phyloP scores from a whole-genome alignment of 2,113 vertebrate genomes.

The Bungarus multicinctus region DNA sequence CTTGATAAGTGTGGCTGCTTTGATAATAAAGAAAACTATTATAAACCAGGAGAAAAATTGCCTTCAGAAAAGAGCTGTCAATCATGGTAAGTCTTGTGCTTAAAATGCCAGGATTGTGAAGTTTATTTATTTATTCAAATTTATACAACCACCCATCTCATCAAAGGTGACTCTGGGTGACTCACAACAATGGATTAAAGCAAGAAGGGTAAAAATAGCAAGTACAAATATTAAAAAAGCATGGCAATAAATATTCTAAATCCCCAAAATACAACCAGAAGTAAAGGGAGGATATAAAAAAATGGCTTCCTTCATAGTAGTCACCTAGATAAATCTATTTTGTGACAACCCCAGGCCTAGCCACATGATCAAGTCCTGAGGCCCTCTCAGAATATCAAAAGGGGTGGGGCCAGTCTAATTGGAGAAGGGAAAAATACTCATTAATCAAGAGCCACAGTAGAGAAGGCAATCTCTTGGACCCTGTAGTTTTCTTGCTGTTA shows the following conservation, averaged over 20 bases:
- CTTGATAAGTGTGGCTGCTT: slow-evolving; percentile 74
- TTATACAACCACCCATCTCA: not conserved
- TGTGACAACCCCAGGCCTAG: not conserved
- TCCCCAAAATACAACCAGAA: not conserved
- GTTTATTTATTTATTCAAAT: slow-evolving; percentile 10
- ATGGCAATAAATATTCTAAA: not conserved
- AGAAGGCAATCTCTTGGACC: not conserved
- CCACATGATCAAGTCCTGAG: not conserved
- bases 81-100: slow-evolving; percentile 75
- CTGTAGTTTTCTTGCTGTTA: not conserved
- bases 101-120: not conserved
- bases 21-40: slow-evolving; percentile 70
- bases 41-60: slow-evolving; percentile 62
- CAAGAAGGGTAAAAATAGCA: not conserved
- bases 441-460: not conserved
- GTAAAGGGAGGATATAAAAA: not conserved
- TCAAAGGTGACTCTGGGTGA: not conserved
- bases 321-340: not conserved
- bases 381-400: not conserved
- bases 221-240: not conserved
- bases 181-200: not conserved
- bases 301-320: not conserved
- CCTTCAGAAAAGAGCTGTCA: slow-evolving; percentile 75
- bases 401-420: not conserved
- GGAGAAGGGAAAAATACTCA: not conserved